Base-by-base conservation (phyloP, 2,888 invertebrate species). In the Melitaea athalia region DNA sequence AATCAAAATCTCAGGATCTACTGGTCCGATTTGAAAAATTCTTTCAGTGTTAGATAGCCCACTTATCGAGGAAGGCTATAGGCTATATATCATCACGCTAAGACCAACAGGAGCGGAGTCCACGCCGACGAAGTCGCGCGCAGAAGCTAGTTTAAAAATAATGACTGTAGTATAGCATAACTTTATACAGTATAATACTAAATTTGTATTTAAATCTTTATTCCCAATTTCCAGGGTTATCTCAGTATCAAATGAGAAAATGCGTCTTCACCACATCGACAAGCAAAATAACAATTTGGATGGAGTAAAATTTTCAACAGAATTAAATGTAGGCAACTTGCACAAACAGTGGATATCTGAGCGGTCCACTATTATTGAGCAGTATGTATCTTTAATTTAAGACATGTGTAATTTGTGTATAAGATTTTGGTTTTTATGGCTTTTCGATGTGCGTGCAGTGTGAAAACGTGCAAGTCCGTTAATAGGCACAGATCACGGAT, bases 181-280 rank as follows among this genome's bases (percentile, higher is more conserved):
- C n/a, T n/a, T n/a, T n/a, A n/a, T n/a, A n/a, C n/a, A n/a, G n/a
- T n/a, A n/a, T n/a, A n/a, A 38, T 38, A 38, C 4, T 38, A 7
- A 38, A 17, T 10, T 2, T 50, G 15, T 50, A 8, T 50, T 15
- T 50, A 10, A 47, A 47, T 15, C 17, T 50, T 3, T 33, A 31
- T 33, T n/a, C 14, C 1, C 10, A 24, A 55, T 12, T 55, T 55
- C 49, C 76, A 94, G 94, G 79, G 95, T 96, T 3, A 85, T 95
- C 55, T 93, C 94, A 4, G 93, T 97, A 15, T 94, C 95, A 0
- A 93, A 95, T 77, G 91, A 89, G 61, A 90, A 93, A 64, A 81
- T 81, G 74, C 89, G 93, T 0, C 85, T 93, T 0, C 90, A 90
- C 70, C 80, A 92, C 70, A 81, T 87, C n/a, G 88, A 91, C 67